Evolutionary conservation across 2,888 invertebrate genomes (phyloP), one percentile per base, ranked within the genome.

Genomic region (Drosophila yooni): DNA sequence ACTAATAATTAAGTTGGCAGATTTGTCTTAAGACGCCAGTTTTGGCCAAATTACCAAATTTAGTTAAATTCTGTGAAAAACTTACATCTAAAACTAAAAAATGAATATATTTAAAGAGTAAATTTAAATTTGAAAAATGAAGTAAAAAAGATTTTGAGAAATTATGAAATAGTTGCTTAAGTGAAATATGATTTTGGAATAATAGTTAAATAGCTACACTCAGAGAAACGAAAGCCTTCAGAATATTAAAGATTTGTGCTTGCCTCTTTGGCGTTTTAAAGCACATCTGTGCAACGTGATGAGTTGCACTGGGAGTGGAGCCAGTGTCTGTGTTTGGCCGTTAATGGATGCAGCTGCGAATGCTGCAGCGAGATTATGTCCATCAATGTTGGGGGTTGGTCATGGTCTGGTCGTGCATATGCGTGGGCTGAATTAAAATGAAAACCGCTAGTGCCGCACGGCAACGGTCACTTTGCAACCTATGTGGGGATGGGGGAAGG

Each of bases 401-500:
- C 18, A 54, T 54, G 58, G 52, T 66, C 33, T 72, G 62, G 54
- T 34, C 18, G 53, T 25, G 54, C 46, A 59, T 71, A 59, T 80
- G 62, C 65, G 52, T 38, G 63, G 61, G 31, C 52, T 58, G 73
- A 66, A 58, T 74, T 77, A 62, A 64, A 73, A 70, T 53, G 61
- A 66, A 84, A 87, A 79, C 81, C 76, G 70, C 78, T 57, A 67
- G 50, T 52, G 79, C 75, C 81, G 40, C 78, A 84, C 75, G 79
- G 46, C 78, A 84, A 62, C 62, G 79, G 82, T 82, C 76, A 78
- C 77, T 81, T 66, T 59, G 74, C 67, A 67, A 40, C 29, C 33
- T 58, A 63, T 63, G 58, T 53, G 13, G 4, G n/a, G 50, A 29
- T 46, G 2, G 25, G 51, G 2, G 29, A 10, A 15, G 53, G 15